Evolutionary conservation across 2,797 vertebrate genomes (phyloP), one percentile per base, ranked within the genome.

Genomic region (Darevskia mixta): DNA sequence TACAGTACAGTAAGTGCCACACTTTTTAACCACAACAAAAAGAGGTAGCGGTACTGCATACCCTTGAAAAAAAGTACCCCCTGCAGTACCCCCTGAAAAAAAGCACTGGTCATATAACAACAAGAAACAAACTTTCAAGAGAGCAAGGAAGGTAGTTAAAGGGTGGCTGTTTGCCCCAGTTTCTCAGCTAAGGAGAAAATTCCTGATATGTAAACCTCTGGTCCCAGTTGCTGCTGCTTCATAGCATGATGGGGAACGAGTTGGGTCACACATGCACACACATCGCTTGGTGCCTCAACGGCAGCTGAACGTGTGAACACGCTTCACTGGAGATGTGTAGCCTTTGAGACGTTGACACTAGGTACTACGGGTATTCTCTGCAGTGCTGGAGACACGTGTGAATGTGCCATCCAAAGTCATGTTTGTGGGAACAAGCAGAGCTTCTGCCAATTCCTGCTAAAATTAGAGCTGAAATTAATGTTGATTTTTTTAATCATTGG

Each of bases 61-160:
- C 18, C 66, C 10, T 23, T 67, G 27, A 20, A 41, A 41, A 41
- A 41, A 41, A 41, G 38, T 41, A 41, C 38, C 38, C 38, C 38
- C 3, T 41, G 38, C 38, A 41, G 20, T 25, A 23, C 66, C 66
- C 66, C 5, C 66, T 8, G 23, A 25, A 8, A 67, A 67, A 27
- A 67, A 67, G 66, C 49, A 55, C 49, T 55, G n/a, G 27, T n/a
- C 38, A 38, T 75, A 41, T 23, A 29, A 35, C 8, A 17, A 78
- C 45, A 75, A 49, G 13, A 66, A 73, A 15, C 49, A 58, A 86
- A 69, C 2, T 49, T 49, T 38, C 43, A 66, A 80, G 77, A 66
- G 10, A 38, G 82, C 11, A 75, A n/a, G n/a, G 49, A n/a, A 88
- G 86, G 71, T 66, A 87, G 67, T 79, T 79, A 41, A 75, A 38